phyloP scores from a whole-genome alignment of 2,113 vertebrate species.

The Chionis minor region DNA sequence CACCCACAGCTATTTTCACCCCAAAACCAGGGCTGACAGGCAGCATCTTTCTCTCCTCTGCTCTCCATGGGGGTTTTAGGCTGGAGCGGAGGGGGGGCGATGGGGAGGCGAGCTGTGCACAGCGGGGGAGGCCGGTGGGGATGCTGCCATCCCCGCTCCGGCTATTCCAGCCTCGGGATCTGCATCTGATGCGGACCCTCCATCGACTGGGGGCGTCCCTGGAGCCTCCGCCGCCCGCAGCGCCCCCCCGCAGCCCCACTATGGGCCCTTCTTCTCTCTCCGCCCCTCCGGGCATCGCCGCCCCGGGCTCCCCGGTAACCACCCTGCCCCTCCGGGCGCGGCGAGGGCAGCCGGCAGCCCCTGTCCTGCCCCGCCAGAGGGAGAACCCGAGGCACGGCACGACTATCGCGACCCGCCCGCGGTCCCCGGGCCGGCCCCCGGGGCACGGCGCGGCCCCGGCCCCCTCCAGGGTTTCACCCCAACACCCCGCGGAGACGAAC shows the following conservation, averaged over 20 bases:
- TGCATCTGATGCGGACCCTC: accelerated
- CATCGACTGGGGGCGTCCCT: not conserved
- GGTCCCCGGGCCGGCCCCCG: not conserved
- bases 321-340: not conserved
- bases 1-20: not conserved
- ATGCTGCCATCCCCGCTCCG: not conserved
- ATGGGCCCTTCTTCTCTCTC: not conserved
- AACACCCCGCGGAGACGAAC: not conserved
- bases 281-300: no score
- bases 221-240: no score
- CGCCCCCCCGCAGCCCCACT: not conserved
- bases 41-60: not conserved
- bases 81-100: not conserved
- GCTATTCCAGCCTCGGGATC: not conserved
- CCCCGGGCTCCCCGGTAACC: not conserved
- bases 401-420: not conserved
- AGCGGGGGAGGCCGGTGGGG: no score
- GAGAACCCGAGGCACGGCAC: not conserved
- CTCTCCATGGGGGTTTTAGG: not conserved
- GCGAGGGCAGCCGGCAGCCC: not conserved
- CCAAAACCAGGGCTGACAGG: not conserved
- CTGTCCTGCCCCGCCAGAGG: not conserved
- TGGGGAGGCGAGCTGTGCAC: not conserved
- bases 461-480: not conserved
- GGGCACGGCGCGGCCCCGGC: not conserved